Evolutionary conservation across 2,113 vertebrate genomes (phyloP), one percentile per base, ranked within the genome.

Genomic region (Dasyornis broadbenti): DNA sequence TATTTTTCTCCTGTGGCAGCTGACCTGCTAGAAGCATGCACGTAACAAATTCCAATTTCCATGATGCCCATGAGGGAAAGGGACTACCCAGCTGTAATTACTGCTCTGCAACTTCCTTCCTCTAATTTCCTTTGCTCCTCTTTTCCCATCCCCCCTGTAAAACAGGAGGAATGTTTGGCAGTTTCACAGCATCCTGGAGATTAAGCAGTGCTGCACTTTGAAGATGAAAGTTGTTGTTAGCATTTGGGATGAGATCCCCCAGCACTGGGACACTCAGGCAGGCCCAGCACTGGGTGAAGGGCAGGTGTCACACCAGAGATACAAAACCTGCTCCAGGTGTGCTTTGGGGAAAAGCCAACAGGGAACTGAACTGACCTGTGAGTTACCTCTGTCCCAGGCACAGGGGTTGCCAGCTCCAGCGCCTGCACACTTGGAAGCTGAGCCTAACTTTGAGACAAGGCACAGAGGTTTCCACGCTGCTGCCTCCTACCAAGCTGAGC

Each of bases 91-190:
- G 82, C 69, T 81, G 6, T 94, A 95, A 95, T 93, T 92, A 94
- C n/a, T 27, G 75, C n/a, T 72, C 59, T 96, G 47, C 79, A 87
- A 81, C 64, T 93, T 95, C 92, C 79, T 90, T 90, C 79, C 88
- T 94, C 82, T 90, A 27, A 95, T 94, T 94, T 92, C 93, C 93
- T 86, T 73, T 91, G 87, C 86, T 92, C 56, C 72, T 71, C 47
- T 92, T 80, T 85, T 66, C 72, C 91, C 94, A 83, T 31, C 59
- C 68, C 31, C 59, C 50, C 47, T 30, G 57, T 33, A 52, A 33
- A 61, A 12, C 44, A 71, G 72, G 40, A 84, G 82, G 40, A 5
- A 57, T 71, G 76, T 82, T 56, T 89, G 89, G 79, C 45, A 65
- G 45, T 33, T 75, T 60, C 66, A 61, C 76, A 90, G 90, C 72